Percentiles rank a stretch among this genome's conserved stretches.
Evolutionary conservation across 2,113 vertebrate species (phyloP).

Genomic region (Axis porcinus): DNA sequence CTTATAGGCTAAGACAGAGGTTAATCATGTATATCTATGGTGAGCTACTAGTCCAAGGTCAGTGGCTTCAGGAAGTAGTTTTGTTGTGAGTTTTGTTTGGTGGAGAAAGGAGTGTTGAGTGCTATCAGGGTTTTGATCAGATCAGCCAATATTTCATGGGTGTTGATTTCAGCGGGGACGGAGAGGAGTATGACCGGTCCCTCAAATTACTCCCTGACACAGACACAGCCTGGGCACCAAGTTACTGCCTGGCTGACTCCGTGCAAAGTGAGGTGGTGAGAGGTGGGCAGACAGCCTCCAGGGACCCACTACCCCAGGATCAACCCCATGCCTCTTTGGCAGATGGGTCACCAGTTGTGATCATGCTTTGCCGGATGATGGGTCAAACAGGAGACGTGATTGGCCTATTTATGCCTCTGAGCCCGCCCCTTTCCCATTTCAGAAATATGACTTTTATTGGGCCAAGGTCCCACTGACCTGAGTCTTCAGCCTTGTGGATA

Average conservation of each 20-base stretch:
- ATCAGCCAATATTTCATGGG: no score
- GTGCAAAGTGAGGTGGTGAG: background rate
- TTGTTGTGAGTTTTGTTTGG: background rate
- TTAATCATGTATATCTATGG: fast-evolving
- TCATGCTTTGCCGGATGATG: fast-evolving
- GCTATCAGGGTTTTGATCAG: background rate
- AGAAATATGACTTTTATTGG: background rate
- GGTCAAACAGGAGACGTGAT: background rate
- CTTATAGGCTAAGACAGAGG: background rate
- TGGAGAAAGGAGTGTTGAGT: background rate
- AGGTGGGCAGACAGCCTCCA: background rate
- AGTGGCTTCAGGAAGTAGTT: background rate
- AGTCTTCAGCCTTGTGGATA: background rate
- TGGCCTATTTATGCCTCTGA: background rate
- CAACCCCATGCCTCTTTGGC: background rate
- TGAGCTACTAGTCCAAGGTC: background rate
- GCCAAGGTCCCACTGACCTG: background rate
- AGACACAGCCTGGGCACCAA: background rate
- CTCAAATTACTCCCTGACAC: background rate
- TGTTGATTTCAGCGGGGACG: background rate
- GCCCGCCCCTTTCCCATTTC: background rate
- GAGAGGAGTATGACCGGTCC: background rate
- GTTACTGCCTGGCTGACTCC: background rate
- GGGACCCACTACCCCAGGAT: background rate
- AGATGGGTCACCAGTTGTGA: background rate